Evolutionary conservation across 2,888 invertebrate species (phyloP), one percentile per base, ranked within the genome.

Genomic region (Drosophila hawaiiensis): DNA sequence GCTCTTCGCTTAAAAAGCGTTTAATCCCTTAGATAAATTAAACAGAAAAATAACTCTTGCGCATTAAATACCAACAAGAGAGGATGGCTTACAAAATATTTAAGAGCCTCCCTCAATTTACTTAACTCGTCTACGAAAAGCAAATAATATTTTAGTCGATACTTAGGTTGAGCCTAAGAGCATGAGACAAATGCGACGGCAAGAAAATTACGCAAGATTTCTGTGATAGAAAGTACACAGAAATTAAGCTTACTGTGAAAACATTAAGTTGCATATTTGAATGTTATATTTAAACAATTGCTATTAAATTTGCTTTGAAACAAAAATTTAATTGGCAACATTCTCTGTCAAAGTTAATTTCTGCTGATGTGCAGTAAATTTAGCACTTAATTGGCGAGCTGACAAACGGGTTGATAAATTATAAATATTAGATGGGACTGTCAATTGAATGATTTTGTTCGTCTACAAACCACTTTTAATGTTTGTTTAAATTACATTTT

Each of bases 31-130:
- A 28, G 12, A 25, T 4, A 37, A 19, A 35, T 54, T 25, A 35
- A 35, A 35, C 35, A 54, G 35, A 55, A 37, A 37, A 12, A n/a
- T 55, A 39, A 28, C 55, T 39, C 54, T 55, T 35, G 25, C 37
- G 39, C 29, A 29, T 41, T 29, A 41, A 29, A 31, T 31, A 29
- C 58, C 29, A 58, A 58, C 9, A 28, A 29, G n/a, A 41, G 37
- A 41, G 41, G 29, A 9, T 58, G 29, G n/a, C 16, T 22, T 10
- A 31, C 10, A 31, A 7, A 31, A 19, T 31, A 22, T 41, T 31
- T 22, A 22, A 43, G 10, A 16, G 9, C 39, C 29, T 14, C 7
- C 4, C 56, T 56, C 16, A 41, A 29, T 29, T 29, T 28, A 56
- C 39, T 58, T 41, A 58, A 41, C 22, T 58, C n/a, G 25, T 25